Evolutionary conservation across 92 coral and sea anemone species (phyloP), one percentile per base, ranked within the genome.

Genomic region (Zoanthus gigantus): DNA sequence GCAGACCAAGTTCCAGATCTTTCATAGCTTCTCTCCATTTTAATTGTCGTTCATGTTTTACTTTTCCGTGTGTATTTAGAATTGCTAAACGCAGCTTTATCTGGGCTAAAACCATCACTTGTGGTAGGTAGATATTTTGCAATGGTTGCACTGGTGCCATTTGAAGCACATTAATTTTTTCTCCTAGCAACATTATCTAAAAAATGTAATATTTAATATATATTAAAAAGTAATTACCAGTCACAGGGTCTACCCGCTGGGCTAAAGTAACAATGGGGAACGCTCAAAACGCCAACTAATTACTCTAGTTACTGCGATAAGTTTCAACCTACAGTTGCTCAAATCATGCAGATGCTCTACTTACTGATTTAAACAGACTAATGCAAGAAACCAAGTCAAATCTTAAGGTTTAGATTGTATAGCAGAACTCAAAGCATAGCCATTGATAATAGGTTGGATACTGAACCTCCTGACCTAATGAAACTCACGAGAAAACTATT

Each of bases 21-120:
- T 79, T 89, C 63, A 94, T 74, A 58, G 95, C 92, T 23, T 92
- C 84, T 31, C 58, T 82, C 86, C 92, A 89, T 48, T 84, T 72
- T 61, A 71, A 54, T 30, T 79, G 89, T 11, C 77, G 86, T 50
- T 67, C 90, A 76, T 90, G 91, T 15, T 89, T 86, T 56, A 76
- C 76, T 28, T 78, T 76, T 57, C 63, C 93, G 52, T 89, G 89
- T 30, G 85, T 23, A 52, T 82, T 48, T 68, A 88, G 77, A 13
- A 93, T 87, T 53, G 96, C 99, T 9, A 94, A 89, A 7, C 99
- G 94, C 15, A 97, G 90, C 77, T 95, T 97, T 68, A 92, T 81
- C 83, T 95, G 98, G 71, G 92, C 92, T 48, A 95, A 63, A 31
- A 79, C 88, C 37, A 63, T 81, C 50, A 91, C 78, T 65, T 95